A percentile compares a stretch with the other conserved stretches of the same genome.
Evolutionary conservation across 2,113 vertebrate genomes (phyloP).

Genomic region (Galbula dea): DNA sequence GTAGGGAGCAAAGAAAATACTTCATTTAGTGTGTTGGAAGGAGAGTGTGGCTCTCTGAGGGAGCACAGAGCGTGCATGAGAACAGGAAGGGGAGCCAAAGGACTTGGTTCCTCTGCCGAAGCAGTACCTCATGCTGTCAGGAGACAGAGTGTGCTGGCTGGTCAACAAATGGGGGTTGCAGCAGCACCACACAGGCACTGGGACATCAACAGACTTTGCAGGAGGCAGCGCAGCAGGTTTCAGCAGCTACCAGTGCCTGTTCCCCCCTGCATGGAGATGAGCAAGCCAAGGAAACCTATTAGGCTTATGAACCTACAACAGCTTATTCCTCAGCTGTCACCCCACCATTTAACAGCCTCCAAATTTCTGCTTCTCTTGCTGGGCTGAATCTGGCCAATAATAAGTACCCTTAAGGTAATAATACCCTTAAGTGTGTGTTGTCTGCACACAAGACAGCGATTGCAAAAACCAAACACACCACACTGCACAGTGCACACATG

Average conservation of each 20-base stretch:
- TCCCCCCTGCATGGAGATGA: not conserved
- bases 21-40: not conserved
- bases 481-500: rapidly evolving
- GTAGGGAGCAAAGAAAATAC: not conserved
- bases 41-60: not conserved
- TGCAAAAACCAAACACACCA: not conserved
- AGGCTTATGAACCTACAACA: not conserved
- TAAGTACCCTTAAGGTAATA: too few species aligned
- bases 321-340: not conserved
- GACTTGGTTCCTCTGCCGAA: not conserved
- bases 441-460: not conserved
- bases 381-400: not conserved
- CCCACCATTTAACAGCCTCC: not conserved
- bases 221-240: not conserved
- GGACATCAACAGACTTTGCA: not conserved
- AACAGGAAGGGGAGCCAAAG: not conserved
- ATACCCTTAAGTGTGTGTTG: not conserved
- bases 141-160: not conserved
- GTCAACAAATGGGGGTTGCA: not conserved
- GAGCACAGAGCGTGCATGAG: not conserved
- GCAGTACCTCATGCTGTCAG: not conserved
- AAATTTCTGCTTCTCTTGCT: not conserved
- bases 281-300: not conserved
- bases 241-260: not conserved
- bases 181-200: not conserved